Evolutionary conservation across 2,113 vertebrate species (phyloP).

Genomic region (Nerophis lumbriciformis): DNA sequence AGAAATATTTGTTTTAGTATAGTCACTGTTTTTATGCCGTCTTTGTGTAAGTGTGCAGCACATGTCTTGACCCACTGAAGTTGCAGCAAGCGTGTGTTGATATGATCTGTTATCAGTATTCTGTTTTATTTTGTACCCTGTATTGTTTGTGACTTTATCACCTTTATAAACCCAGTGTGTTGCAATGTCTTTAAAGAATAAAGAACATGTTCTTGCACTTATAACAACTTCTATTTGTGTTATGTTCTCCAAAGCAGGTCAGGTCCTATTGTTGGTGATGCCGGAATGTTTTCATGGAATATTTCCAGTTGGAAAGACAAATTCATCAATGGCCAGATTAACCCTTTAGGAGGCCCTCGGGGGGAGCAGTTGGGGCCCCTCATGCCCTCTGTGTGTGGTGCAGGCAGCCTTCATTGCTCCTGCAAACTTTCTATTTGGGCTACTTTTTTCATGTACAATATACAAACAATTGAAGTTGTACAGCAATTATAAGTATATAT

Average conservation of each 20-base stretch:
- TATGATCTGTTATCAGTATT: constrained; percentile 59
- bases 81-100: constrained; percentile 17
- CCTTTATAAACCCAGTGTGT: constrained; percentile 45
- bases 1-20: constrained; percentile 24
- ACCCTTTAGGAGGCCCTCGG: background rate
- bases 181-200: constrained; percentile 17
- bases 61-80: background rate
- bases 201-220: background rate
- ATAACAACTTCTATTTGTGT: too few relatives aligned
- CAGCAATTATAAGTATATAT: too few relatives aligned
- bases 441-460: too few relatives aligned
- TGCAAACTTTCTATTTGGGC: background rate
- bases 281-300: background rate
- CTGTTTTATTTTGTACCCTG: constrained; percentile 46
- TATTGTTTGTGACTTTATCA: constrained; percentile 45
- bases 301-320: constrained; percentile 7
- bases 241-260: too few relatives aligned
- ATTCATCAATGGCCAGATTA: constrained; percentile 10
- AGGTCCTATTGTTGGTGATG: too few relatives aligned
- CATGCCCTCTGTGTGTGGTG: background rate
- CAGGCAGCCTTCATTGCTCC: too few relatives aligned
- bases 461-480: too few relatives aligned
- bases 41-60: constrained; percentile 9
- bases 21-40: constrained; percentile 1
- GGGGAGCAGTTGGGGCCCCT: background rate